phyloP scores from a whole-genome alignment of 2,113 vertebrate genomes.

The Lycaon pictus region DNA sequence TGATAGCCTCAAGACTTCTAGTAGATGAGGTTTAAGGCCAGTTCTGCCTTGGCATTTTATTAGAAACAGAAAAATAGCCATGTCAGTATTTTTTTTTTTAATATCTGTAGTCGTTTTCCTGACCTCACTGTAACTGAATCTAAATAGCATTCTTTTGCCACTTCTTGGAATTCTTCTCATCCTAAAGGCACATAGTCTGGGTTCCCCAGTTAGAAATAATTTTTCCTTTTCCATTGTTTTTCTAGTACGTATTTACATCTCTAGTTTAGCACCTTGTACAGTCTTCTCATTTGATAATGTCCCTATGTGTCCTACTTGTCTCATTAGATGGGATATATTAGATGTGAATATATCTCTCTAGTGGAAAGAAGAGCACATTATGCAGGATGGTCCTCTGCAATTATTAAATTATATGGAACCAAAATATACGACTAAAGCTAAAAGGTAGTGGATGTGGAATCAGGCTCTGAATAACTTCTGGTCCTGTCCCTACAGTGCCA shows the following conservation, averaged over 20 bases:
- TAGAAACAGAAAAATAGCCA: neutral
- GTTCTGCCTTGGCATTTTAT: neutral
- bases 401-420: neutral
- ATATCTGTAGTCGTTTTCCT: neutral
- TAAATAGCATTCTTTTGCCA: neutral
- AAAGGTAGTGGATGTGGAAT: neutral
- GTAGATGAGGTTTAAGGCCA: neutral
- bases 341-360: neutral
- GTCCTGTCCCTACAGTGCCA: constrained; percentile 91
- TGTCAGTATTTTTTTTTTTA: neutral
- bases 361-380: neutral
- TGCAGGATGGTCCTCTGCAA: neutral
- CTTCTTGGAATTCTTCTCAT: neutral
- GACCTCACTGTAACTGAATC: neutral
- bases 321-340: neutral
- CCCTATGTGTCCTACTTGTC: neutral
- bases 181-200: neutral
- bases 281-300: neutral
- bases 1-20: neutral
- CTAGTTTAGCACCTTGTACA: neutral
- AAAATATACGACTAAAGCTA: neutral
- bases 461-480: constrained; percentile 56
- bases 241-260: neutral
- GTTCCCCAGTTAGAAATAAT: neutral
- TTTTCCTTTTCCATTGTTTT: neutral